Evolutionary conservation across 2,797 vertebrate genomes (phyloP), one percentile per base, ranked within the genome.

Genomic region (Acrocephalus scirpaceus): DNA sequence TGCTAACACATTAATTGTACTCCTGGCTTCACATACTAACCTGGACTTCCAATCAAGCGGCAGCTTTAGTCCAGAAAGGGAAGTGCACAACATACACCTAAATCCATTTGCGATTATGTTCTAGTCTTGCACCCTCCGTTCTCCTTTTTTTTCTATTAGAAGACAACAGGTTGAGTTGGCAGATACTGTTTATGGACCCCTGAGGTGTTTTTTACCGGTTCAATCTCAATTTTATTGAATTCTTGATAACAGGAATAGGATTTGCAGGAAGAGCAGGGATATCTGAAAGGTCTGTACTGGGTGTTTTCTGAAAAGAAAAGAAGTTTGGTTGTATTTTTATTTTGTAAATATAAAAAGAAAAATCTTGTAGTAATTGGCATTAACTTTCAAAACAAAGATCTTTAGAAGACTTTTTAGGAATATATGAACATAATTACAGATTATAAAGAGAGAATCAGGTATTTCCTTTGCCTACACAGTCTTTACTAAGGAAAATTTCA

Each of bases 211-310:
- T 98, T 98, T 98, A 99, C 98, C 98, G 98, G 97, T 98, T 98
- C 95, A 98, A 98, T 95, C 98, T 98, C 97, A 99, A 98, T 98
- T 99, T 98, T 98, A 99, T 98, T 96, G 98, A 98, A 96, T 98
- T 98, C 98, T 98, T 99, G 97, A 98, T 98, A 97, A 98, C 98
- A 65, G 98, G 95, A 97, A 98, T 98, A 96, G 98, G 98, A 96
- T 98, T 98, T 96, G 97, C 96, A 79, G 98, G 98, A 90, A 98
- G 97, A 91, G 98, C 97, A 75, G 98, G 98, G 88, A 98, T 98
- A 96, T 99, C 98, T 32, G 98, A 98, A 96, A 99, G 98, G 95
- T 98, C 98, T 81, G 98, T 97, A 94, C 97, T 98, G 94, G 98
- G 96, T 56, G 94, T 97, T 98, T 95, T 98, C 98, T 99, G 97